A percentile compares a stretch with the other conserved stretches of the same genome.
These are phyloP conservation scores for Acanthoscelides obtectus DNA, from an alignment of 2,888 invertebrate genomes.

Conservation along the genomic window DNA sequence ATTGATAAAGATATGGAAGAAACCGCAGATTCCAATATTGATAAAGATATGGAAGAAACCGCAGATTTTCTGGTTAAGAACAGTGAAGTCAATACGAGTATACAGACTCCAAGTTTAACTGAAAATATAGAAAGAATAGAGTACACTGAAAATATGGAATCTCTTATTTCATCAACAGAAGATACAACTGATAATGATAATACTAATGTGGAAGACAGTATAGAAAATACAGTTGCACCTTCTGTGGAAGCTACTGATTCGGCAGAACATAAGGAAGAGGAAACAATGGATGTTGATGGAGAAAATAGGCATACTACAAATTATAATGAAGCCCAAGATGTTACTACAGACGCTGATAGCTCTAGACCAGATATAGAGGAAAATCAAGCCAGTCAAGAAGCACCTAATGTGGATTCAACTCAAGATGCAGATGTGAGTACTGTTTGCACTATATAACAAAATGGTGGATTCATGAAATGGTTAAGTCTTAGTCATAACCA, in stretches of 20 bases:
- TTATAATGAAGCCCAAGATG: neutral
- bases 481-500: too few relatives aligned
- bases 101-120: slow-evolving; percentile 6
- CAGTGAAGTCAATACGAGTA: neutral
- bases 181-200: slow-evolving; percentile 2
- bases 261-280: neutral
- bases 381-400: neutral
- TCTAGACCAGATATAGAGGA: neutral
- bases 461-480: too few relatives aligned
- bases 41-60: neutral
- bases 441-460: too few relatives aligned
- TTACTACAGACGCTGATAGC: neutral
- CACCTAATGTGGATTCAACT: neutral
- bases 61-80: neutral
- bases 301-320: neutral
- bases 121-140: slow-evolving; percentile 11
- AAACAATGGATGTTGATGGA: neutral
- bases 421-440: neutral
- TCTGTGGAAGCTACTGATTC: neutral
- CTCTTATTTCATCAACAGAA: neutral
- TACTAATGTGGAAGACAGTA: neutral
- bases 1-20: neutral
- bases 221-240: neutral
- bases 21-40: neutral
- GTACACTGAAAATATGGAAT: slow-evolving; percentile 10